phyloP scores from a whole-genome alignment of 2,888 invertebrate species.

The Acrocyrtus sp. region DNA sequence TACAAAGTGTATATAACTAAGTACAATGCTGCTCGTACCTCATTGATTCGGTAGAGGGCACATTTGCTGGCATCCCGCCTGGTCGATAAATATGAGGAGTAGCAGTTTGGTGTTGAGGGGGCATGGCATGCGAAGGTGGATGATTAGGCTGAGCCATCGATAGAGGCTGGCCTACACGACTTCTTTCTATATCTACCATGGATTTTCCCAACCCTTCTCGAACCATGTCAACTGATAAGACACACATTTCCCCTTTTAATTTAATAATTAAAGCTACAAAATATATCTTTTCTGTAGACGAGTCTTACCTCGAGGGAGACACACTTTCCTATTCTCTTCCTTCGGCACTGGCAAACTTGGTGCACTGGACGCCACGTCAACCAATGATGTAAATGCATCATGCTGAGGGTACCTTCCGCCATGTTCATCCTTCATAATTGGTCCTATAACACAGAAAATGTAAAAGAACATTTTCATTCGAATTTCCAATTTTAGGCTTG shows the following conservation, averaged over 20 bases:
- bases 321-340: conserved; percentile 60
- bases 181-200: conserved; percentile 62
- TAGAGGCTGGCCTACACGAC: conserved; percentile 54
- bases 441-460: conserved; percentile 33
- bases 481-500: too few relatives aligned
- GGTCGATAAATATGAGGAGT: conserved; percentile 49
- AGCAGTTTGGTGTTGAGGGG: conserved; percentile 19
- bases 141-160: conserved; percentile 51
- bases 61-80: conserved; percentile 45
- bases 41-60: conserved; percentile 45
- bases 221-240: conserved; percentile 63
- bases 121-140: conserved; percentile 21
- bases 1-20: too few relatives aligned
- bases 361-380: conserved; percentile 92
- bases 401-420: conserved; percentile 67
- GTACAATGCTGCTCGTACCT: too few relatives aligned
- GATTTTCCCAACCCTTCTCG: conserved; percentile 63
- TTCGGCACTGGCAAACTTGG: conserved; percentile 85
- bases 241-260: too few relatives aligned
- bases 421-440: conserved; percentile 58
- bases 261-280: not conserved
- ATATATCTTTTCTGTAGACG: not conserved
- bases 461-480: not conserved
- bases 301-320: conserved; percentile 60
- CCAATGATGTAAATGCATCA: conserved; percentile 87